A percentile compares a stretch with the other conserved stretches of the same genome.
Evolutionary conservation across 2,113 vertebrate genomes (phyloP).

Genomic region (Eubucco bourcierii): DNA sequence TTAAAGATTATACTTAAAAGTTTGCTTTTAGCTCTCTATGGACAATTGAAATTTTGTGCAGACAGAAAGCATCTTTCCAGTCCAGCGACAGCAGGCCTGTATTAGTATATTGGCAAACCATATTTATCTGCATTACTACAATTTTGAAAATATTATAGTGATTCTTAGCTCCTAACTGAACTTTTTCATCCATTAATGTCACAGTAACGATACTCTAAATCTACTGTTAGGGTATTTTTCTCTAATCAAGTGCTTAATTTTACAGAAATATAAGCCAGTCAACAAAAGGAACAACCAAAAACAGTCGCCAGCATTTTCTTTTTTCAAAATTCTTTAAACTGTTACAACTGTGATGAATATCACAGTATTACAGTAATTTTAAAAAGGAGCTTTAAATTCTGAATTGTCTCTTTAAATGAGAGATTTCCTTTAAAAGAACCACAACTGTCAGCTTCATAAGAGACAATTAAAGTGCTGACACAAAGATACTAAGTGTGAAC

Average conservation of each 20-base stretch:
- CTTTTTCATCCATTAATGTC: not conserved
- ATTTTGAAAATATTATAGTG: not conserved
- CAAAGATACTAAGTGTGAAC: not conserved
- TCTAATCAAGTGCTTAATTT: not conserved
- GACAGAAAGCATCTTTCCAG: not conserved
- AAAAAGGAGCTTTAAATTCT: not conserved
- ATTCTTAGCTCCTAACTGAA: not conserved
- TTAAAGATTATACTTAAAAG: not conserved
- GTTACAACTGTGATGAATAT: not conserved
- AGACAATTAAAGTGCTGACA: not conserved
- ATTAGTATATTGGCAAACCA: not conserved
- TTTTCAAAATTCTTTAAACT: not conserved
- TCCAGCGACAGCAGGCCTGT: not conserved
- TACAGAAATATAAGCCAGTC: not conserved
- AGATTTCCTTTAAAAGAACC: not conserved
- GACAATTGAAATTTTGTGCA: not conserved
- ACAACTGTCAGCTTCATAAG: rapidly evolving
- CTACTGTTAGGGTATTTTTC: not conserved
- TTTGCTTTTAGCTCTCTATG: not conserved
- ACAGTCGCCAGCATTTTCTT: not conserved
- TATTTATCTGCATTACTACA: not conserved
- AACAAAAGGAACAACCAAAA: not conserved
- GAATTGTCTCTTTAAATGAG: not conserved
- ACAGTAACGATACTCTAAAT: not conserved
- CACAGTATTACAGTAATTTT: not conserved